phyloP scores from a whole-genome alignment of 2,797 vertebrate species.

The Scyliorhinus canicula region DNA sequence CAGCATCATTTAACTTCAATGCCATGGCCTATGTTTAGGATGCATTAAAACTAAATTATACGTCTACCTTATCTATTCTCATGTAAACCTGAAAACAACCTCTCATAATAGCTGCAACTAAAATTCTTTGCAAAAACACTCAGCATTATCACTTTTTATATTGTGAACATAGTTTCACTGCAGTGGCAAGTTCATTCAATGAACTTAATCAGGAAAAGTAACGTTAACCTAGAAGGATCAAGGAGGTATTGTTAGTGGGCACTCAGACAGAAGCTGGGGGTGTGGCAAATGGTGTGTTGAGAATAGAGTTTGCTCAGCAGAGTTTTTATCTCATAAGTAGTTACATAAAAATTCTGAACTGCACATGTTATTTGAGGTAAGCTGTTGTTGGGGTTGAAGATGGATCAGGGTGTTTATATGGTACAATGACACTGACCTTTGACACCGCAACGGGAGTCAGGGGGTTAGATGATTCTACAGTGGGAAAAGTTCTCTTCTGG shows the following conservation, averaged over 20 bases:
- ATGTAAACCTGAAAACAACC: background rate
- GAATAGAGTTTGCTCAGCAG: background rate
- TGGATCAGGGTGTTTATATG: background rate
- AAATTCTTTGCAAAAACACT: background rate
- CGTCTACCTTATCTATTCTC: background rate
- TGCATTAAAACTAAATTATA: background rate
- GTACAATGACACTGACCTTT: background rate
- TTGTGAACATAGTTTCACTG: background rate
- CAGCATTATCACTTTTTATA: background rate
- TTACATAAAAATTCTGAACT: background rate
- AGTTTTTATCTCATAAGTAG: background rate
- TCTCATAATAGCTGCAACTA: background rate
- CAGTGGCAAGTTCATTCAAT: background rate
- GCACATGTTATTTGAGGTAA: background rate
- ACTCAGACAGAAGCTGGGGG: background rate
- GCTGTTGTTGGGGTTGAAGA: background rate
- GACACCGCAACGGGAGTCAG: too few relatives aligned
- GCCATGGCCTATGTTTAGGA: background rate
- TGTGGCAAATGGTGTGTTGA: background rate
- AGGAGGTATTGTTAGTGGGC: background rate
- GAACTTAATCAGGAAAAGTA: background rate
- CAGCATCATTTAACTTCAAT: conserved; percentile 48
- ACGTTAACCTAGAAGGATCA: background rate
- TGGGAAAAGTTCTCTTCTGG: too few relatives aligned
- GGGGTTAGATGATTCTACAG: background rate